phyloP scores from a whole-genome alignment of 2,113 vertebrate species.

The Erpornis zantholeuca region DNA sequence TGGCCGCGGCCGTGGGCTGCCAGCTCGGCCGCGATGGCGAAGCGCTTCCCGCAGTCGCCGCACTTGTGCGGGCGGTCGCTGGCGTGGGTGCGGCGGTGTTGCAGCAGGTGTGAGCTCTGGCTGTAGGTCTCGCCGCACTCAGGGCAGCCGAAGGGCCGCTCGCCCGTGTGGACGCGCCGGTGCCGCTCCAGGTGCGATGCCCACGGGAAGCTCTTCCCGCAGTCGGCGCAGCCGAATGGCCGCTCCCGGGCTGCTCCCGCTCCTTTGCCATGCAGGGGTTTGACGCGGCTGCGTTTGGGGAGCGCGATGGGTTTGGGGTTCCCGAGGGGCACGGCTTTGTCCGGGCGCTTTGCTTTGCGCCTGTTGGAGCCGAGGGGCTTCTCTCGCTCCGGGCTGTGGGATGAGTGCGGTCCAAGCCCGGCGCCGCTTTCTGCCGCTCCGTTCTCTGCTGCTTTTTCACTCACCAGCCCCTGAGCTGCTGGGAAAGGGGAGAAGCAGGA shows the following conservation, averaged over 20 bases:
- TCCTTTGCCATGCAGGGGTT: accelerated
- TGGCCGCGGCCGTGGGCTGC: conserved; percentile 33
- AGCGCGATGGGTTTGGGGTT: accelerated
- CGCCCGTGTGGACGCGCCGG: conserved; percentile 7
- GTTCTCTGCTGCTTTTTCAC: neutral
- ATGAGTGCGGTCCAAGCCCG: accelerated
- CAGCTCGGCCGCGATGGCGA: neutral
- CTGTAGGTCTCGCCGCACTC: conserved; percentile 37
- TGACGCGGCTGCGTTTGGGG: neutral
- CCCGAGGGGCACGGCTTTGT: neutral
- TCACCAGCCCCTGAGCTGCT: conserved; percentile 2
- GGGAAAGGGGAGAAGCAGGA: neutral
- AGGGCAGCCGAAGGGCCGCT: conserved; percentile 20
- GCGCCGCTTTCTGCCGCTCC: accelerated
- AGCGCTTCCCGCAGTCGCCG: conserved; percentile 19
- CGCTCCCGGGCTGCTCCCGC: neutral
- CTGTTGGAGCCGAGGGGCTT: neutral
- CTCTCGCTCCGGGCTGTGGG: neutral
- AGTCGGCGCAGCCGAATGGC: neutral
- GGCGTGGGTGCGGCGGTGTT: conserved; percentile 30
- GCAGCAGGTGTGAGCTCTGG: conserved; percentile 43
- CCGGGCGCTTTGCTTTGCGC: neutral
- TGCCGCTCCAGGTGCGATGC: conserved; percentile 39
- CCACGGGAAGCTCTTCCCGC: conserved; percentile 44
- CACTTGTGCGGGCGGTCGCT: conserved; percentile 28